phyloP scores from a whole-genome alignment of 2,797 vertebrate species.

The Esox masquinongy region DNA sequence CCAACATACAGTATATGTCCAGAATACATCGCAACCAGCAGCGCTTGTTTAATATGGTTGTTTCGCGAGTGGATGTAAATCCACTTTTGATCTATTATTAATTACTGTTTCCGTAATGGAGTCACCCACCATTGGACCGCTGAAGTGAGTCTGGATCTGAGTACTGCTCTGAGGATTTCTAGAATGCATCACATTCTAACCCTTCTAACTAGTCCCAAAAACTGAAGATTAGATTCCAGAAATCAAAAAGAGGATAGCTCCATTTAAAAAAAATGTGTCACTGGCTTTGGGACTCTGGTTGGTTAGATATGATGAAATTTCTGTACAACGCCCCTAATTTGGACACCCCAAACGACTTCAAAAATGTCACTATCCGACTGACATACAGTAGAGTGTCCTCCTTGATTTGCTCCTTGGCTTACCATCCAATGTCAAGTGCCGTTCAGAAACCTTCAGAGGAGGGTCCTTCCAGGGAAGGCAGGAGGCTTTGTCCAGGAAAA shows the following conservation, averaged over 20 bases:
- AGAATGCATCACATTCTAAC: too few species aligned
- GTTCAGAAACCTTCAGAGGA: neutral
- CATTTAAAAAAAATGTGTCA: too few species aligned
- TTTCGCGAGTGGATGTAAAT: conserved; percentile 19
- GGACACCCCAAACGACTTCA: too few species aligned
- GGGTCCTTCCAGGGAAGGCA: neutral
- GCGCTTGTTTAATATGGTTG: conserved; percentile 2
- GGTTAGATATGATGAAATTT: neutral
- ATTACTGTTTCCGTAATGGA: neutral
- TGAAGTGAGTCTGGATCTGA: too few species aligned
- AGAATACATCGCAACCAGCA: neutral
- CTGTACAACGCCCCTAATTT: too few species aligned
- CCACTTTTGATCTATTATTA: conserved; percentile 6
- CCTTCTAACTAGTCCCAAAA: too few species aligned
- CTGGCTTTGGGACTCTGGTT: too few species aligned
- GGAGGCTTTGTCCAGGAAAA: conserved; percentile 5
- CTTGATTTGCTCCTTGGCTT: neutral
- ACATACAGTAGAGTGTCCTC: too few species aligned
- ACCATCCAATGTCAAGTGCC: neutral
- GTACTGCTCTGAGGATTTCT: too few species aligned
- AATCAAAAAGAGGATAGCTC: too few species aligned
- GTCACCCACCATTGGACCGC: neutral
- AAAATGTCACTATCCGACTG: too few species aligned
- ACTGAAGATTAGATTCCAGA: too few species aligned
- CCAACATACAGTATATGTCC: neutral